Base-by-base conservation (phyloP, 2,797 vertebrate species). In the Ctenopoma kingsleyae region DNA sequence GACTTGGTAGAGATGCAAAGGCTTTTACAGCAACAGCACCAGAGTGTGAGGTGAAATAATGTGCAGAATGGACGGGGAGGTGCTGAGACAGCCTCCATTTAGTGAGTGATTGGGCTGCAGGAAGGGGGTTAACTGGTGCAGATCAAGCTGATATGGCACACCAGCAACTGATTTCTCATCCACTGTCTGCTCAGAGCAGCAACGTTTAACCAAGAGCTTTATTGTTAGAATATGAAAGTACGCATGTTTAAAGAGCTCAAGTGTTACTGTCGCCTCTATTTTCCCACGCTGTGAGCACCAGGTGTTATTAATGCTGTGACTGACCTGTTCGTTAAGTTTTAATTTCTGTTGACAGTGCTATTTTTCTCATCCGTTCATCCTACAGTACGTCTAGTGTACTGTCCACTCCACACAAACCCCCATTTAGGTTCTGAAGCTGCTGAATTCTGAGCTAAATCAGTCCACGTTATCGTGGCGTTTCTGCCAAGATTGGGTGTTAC, bases 121-220 rank as follows among this genome's bases (percentile, higher is more conserved):
- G 76, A 75, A 17, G 60, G 20, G 74, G 86, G 25, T 80, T 82
- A 86, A 86, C 78, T 85, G 71, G 44, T 72, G 69, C 82, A 79
- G 81, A 85, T 85, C 55, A n/a, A 70, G 56, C 73, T 51, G 76
- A 86, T 87, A 69, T 6, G 71, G 53, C 69, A 50, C 64, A 47
- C 23, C 58, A 49, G 61, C 85, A 71, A 72, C 78, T 84, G 76
- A 60, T 81, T 76, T 67, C 71, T 69, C 69, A 57, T 67, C 51
- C 74, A 53, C 59, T 15, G 62, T 43, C 73, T 30, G 72, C 63
- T 74, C 70, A 6, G 36, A 48, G 71, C 59, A 46, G 56, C 13
- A 0, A 13, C 16, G 41, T 49, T 30, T 1, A n/a, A 25, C 40
- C 32, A 7, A 5, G 8, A n/a, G 41, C 46, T 65, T 55, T 60